Evolutionary conservation across 2,888 invertebrate species (phyloP), one percentile per base, ranked within the genome.

Genomic region (Tinea pellionella): DNA sequence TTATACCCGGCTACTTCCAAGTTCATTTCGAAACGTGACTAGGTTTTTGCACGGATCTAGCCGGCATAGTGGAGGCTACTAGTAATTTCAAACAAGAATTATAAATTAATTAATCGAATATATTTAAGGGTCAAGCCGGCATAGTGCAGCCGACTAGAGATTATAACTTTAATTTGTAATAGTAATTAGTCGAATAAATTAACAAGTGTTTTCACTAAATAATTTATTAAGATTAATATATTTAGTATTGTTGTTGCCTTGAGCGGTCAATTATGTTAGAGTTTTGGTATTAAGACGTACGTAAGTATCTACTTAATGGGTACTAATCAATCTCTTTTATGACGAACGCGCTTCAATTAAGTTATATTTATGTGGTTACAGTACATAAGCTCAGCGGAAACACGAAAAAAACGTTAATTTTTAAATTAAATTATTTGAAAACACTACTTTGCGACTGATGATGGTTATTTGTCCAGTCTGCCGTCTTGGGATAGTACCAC

Each of bases 261-360:
- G 19, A 24, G 53, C 9, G 53, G 19, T n/a, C 24, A 53, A 53
- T 53, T 53, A 53, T n/a, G 47, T n/a, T 13, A n/a, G 53, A 53
- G 19, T 12, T 53, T 24, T 16, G 53, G 8, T 13, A 85, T 85
- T 84, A 82, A 85, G 82, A 78, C 72, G 77, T 77, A 78, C 72
- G 77, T 77, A 74, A 74, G 71, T 70, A 67, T 47, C 11, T 15
- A 42, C 69, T 72, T 85, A 84, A 85, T 84, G 80, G 74, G 63
- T 68, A 64, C 67, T 79, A 73, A 85, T 85, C 74, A 73, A 78
- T 85, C 85, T 82, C 77, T 72, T 77, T 83, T 83, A 80, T 79
- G 75, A 69, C 63, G 53, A 53, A 13, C n/a, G 53, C 24, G 12
- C n/a, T 19, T 15, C 4, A 24, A 16, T 53, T 24, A 24, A 53